phyloP scores from a whole-genome alignment of 2,888 invertebrate genomes.

The Apamea sordens region DNA sequence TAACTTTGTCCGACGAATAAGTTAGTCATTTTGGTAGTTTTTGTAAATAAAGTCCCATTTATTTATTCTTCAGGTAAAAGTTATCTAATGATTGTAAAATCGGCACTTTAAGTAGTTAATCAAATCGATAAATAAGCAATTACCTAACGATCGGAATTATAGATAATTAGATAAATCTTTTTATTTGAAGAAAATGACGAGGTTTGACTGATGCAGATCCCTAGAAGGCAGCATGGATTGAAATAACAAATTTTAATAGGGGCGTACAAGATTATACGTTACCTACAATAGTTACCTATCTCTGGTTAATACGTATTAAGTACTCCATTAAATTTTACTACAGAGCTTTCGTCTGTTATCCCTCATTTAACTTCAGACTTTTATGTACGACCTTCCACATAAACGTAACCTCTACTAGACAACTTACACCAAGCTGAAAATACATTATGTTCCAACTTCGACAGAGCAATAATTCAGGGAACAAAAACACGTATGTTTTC shows the following conservation, averaged over 20 bases:
- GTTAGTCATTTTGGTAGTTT: too few species aligned
- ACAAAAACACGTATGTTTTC: constrained; percentile 77
- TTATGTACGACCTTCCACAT: constrained; percentile 54
- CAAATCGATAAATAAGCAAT: neutral
- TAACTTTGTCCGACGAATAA: too few species aligned
- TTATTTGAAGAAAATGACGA: neutral
- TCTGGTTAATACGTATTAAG: constrained; percentile 10
- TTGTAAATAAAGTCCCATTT: too few species aligned
- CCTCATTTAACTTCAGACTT: constrained; percentile 61
- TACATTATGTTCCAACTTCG: constrained; percentile 71
- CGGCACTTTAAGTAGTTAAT: neutral
- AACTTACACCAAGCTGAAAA: constrained; percentile 67
- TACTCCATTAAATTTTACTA: constrained; percentile 56
- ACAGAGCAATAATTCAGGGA: constrained; percentile 72
- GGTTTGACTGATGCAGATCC: neutral
- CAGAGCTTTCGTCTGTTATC: constrained; percentile 62
- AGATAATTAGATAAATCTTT: neutral
- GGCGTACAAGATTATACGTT: neutral
- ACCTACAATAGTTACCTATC: neutral
- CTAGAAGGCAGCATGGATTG: neutral
- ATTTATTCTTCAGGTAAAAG: too few species aligned
- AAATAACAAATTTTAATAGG: constrained; percentile 10
- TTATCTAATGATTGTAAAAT: neutral
- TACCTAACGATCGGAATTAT: neutral
- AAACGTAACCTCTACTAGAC: constrained; percentile 62